These are phyloP conservation scores for Melanchra persicariae DNA, from an alignment of 2,888 invertebrate genomes.

Conservation along the genomic window DNA sequence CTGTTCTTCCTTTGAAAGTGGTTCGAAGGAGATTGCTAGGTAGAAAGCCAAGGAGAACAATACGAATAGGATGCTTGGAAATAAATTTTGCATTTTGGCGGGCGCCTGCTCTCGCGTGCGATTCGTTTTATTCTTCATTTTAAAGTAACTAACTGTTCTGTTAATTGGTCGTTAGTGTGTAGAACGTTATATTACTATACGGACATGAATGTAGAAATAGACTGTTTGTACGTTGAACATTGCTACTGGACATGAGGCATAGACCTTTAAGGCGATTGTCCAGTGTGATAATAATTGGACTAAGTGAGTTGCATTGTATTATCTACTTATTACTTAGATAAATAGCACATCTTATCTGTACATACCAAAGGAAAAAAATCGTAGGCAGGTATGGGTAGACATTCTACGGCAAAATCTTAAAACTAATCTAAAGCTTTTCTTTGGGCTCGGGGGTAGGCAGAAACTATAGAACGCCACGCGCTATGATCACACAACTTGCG, in stretches of 20 bases:
- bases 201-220: background rate
- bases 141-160: conserved; percentile 62
- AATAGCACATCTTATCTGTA: too few species aligned
- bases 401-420: too few species aligned
- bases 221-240: conserved; percentile 32
- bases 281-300: too few species aligned
- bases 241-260: background rate
- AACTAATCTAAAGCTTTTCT: too few species aligned
- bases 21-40: conserved; percentile 77
- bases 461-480: too few species aligned
- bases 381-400: too few species aligned
- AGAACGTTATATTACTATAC: conserved; percentile 22
- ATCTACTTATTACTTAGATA: too few species aligned
- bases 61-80: conserved; percentile 67
- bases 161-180: conserved; percentile 79
- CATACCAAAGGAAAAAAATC: too few species aligned
- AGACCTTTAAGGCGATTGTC: background rate
- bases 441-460: too few species aligned
- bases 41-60: conserved; percentile 72
- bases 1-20: conserved; percentile 83
- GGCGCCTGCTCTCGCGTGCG: conserved; percentile 61
- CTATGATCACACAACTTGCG: too few species aligned
- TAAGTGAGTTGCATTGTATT: too few species aligned
- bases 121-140: conserved; percentile 69
- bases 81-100: conserved; percentile 71